phyloP scores from a whole-genome alignment of 2,797 vertebrate species.

The Jordanella pulchra region DNA sequence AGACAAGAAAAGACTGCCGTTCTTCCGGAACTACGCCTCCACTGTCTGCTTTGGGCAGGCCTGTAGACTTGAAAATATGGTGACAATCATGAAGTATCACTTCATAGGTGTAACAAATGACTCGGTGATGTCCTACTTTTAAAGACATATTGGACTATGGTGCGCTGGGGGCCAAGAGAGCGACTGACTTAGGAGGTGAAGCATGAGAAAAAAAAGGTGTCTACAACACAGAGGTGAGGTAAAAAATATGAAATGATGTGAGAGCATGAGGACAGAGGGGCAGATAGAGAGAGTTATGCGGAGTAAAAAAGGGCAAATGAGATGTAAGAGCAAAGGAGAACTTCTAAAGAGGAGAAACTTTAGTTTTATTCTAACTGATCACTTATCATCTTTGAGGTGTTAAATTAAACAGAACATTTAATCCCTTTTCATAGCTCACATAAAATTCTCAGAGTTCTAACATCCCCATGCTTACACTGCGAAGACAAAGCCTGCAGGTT shows the following conservation, averaged over 20 bases:
- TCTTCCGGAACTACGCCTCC: constrained; percentile 34
- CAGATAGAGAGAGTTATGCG: constrained; percentile 52
- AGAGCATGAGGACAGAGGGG: constrained; percentile 18
- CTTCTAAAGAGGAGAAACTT: constrained; percentile 40
- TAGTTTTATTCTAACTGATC: constrained; percentile 46
- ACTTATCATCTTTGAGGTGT: constrained; percentile 28
- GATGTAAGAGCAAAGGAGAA: constrained; percentile 32
- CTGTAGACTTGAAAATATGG: constrained; percentile 56
- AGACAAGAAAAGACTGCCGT: constrained; percentile 33
- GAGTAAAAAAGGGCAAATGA: constrained; percentile 56
- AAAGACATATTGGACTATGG: constrained; percentile 72
- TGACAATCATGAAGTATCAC: constrained; percentile 72
- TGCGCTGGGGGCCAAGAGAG: constrained; percentile 59
- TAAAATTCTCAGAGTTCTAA: constrained; percentile 30
- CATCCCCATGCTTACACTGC: constrained; percentile 23
- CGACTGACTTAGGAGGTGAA: constrained; percentile 53
- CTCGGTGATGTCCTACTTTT: constrained; percentile 75
- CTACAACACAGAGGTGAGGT: constrained; percentile 42
- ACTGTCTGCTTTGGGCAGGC: constrained; percentile 43
- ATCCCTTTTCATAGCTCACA: constrained; percentile 36
- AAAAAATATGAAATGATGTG: constrained; percentile 48
- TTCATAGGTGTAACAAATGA: constrained; percentile 73
- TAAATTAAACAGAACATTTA: constrained; percentile 48
- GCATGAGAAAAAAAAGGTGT: constrained; percentile 52
- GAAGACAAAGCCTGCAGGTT: constrained; percentile 23